Percentiles rank a stretch among this genome's conserved stretches.
Conservation (phyloP, 2,113 vertebrate species). For the Gila orcuttii region DNA sequence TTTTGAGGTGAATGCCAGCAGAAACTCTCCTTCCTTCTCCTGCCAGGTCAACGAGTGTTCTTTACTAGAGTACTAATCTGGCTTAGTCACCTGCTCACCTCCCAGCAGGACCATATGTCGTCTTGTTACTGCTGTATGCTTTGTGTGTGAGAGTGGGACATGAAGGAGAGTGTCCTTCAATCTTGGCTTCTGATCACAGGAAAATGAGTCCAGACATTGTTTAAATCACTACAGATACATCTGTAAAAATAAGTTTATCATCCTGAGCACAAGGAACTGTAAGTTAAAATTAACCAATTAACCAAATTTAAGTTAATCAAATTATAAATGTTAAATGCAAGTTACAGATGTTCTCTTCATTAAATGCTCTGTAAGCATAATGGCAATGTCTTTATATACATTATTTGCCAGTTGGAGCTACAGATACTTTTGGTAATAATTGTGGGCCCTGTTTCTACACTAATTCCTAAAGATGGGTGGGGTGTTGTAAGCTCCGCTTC, state of each 20-base stretch:
- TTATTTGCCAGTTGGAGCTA: background rate
- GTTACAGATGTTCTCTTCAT: background rate
- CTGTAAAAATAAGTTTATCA: background rate
- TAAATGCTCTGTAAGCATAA: background rate
- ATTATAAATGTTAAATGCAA: background rate
- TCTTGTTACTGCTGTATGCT: constrained; percentile 22
- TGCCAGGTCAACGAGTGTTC: background rate
- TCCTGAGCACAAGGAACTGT: background rate
- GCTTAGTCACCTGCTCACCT: constrained; percentile 14
- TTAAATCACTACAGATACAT: background rate
- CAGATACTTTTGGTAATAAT: background rate
- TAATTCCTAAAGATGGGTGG: background rate
- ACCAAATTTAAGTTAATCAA: background rate
- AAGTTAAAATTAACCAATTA: background rate
- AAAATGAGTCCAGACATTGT: background rate
- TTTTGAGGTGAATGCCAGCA: background rate
- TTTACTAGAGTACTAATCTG: constrained; percentile 9
- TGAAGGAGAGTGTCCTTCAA: constrained; percentile 33
- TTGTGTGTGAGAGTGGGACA: background rate
- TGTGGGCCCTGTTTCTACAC: background rate
- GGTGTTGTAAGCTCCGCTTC: background rate
- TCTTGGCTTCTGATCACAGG: background rate
- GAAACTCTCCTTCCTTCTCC: background rate
- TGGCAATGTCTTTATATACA: background rate
- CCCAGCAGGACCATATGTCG: constrained; percentile 47